A percentile compares a stretch with the other conserved stretches of the same genome.
phyloP scores from a whole-genome alignment of 2,888 invertebrate genomes.

The Nephrotoma flavescens region DNA sequence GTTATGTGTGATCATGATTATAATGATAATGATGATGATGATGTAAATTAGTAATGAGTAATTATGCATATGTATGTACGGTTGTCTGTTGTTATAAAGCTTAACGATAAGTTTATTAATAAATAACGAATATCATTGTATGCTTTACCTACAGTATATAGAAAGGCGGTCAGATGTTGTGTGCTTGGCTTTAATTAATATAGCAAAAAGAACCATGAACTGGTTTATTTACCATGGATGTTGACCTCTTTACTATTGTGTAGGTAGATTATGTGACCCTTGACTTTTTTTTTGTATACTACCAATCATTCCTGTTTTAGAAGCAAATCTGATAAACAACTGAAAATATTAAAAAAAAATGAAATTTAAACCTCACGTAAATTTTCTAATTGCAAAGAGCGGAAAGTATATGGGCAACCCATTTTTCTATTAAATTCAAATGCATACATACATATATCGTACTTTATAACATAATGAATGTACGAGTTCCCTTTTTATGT shows the following conservation, averaged over 20 bases:
- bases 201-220: not conserved
- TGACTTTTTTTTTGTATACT: not conserved
- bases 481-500: not conserved
- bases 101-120: not conserved
- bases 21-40: not conserved
- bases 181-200: not conserved
- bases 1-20: not conserved
- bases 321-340: not conserved
- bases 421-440: not conserved
- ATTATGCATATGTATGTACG: not conserved
- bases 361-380: not conserved
- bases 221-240: not conserved
- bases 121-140: not conserved
- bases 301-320: not conserved
- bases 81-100: not conserved
- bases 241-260: not conserved
- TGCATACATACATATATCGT: not conserved
- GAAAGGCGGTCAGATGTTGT: not conserved
- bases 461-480: not conserved
- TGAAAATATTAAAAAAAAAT: not conserved
- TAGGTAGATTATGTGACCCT: not conserved
- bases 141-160: not conserved
- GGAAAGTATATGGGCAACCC: not conserved
- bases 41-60: not conserved
- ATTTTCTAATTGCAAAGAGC: not conserved